phyloP scores from a whole-genome alignment of 1,140 invertebrate species.

The Protaetia brevitarsis region DNA sequence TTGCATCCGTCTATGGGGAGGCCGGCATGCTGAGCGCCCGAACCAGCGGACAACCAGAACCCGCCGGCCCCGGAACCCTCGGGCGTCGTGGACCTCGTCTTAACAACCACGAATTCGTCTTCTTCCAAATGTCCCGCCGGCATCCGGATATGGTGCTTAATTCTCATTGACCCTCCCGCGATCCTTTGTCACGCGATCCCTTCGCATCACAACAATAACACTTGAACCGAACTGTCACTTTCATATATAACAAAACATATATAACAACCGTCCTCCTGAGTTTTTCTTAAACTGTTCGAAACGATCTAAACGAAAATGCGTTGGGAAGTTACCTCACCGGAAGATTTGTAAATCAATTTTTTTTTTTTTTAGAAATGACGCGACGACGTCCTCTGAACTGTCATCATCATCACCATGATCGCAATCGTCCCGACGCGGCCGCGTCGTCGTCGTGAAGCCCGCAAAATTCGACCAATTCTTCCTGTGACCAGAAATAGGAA shows the following conservation, averaged over 20 bases:
- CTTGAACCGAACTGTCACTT: conserved; percentile 19
- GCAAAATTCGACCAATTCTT: conserved; percentile 37
- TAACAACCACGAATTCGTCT: conserved; percentile 48
- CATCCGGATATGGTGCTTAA: conserved; percentile 46
- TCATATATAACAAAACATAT: conserved; percentile 7
- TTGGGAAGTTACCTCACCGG: background rate
- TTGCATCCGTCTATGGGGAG: conserved; percentile 50
- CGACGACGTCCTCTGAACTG: background rate
- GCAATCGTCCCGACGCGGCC: background rate
- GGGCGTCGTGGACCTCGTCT: conserved; percentile 48
- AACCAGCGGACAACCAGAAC: conserved; percentile 48
- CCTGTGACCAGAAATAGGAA: conserved; percentile 44
- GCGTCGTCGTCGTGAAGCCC: conserved; percentile 19
- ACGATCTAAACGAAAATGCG: background rate
- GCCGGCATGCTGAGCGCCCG: conserved; percentile 36
- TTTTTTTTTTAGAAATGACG: background rate
- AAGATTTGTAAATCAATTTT: background rate
- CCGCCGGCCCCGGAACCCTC: conserved; percentile 40
- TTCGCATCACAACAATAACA: conserved; percentile 20
- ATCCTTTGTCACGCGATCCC: background rate
- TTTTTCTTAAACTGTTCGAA: no score
- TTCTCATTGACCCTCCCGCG: conserved; percentile 39
- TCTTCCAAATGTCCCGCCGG: conserved; percentile 49
- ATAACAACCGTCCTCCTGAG: background rate
- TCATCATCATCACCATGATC: no score